These are phyloP conservation scores for Cyanoderma ruficeps DNA, from an alignment of 2,113 vertebrate genomes.

Conservation along the genomic window DNA sequence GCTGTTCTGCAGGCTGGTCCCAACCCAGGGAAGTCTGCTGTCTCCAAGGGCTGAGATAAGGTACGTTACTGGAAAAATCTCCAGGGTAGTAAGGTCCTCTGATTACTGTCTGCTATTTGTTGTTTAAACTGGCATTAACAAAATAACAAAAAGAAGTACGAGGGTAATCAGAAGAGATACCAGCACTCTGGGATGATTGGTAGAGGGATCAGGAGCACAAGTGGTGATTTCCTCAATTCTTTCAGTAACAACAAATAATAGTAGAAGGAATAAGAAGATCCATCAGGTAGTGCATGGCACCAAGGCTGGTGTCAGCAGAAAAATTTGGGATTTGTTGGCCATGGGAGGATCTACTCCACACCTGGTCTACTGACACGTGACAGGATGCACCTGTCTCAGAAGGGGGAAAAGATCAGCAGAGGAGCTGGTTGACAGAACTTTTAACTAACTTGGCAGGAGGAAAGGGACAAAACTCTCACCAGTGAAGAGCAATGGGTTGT, in stretches of 20 bases:
- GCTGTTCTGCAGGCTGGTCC: not conserved
- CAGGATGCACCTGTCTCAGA: not conserved
- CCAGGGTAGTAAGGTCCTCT: not conserved
- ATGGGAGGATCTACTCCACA: not conserved
- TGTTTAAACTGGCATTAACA: not conserved
- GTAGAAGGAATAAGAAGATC: not conserved
- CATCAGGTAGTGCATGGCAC: not conserved
- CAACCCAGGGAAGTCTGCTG: not conserved
- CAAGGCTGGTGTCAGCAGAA: accelerated
- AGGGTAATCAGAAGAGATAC: not conserved
- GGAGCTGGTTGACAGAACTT: not conserved
- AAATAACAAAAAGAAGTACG: not conserved
- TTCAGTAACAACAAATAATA: not conserved
- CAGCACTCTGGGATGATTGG: not conserved
- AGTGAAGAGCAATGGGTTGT: not conserved
- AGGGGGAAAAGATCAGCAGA: not conserved
- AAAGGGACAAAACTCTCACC: not conserved
- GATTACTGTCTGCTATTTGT: not conserved
- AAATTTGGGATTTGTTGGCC: not conserved
- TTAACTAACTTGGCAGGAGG: not conserved
- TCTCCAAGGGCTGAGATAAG: not conserved
- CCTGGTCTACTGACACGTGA: not conserved
- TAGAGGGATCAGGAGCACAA: not conserved
- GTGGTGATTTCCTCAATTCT: not conserved
- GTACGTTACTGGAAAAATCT: not conserved